Evolutionary conservation across 2,888 invertebrate species (phyloP).

Genomic region (Teleogryllus oceanicus): DNA sequence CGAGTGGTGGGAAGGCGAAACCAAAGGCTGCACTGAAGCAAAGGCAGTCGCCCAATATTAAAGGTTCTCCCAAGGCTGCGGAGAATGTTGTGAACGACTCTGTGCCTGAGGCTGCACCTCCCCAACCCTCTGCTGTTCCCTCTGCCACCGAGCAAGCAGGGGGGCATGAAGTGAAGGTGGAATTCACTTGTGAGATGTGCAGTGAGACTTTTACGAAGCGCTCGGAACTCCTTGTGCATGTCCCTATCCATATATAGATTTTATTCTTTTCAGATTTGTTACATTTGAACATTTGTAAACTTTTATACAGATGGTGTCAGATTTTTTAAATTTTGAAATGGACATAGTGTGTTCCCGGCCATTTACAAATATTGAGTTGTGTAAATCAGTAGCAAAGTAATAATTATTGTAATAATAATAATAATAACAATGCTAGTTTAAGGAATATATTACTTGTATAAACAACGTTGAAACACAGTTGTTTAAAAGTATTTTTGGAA

Average conservation of each 20-base stretch:
- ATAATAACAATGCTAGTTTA: neutral
- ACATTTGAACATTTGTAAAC: constrained; percentile 8
- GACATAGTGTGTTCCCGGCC: constrained; percentile 18
- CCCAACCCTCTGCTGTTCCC: neutral
- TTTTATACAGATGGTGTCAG: constrained; percentile 18
- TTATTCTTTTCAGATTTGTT: constrained; percentile 18
- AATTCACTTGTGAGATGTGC: constrained; percentile 81
- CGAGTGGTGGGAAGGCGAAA: constrained; percentile 37
- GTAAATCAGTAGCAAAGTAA: neutral
- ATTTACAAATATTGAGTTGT: neutral
- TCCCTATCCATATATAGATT: constrained; percentile 68
- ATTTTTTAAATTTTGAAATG: constrained; percentile 10
- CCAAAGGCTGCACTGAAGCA: constrained; percentile 23
- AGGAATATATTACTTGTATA: neutral
- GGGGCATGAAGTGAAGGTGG: constrained; percentile 31
- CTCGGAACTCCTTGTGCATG: constrained; percentile 70
- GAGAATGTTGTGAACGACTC: neutral
- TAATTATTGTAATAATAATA: neutral
- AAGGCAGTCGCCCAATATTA: constrained; percentile 33
- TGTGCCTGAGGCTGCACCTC: neutral
- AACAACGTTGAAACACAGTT: constrained; percentile 18
- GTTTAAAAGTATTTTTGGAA: constrained; percentile 4
- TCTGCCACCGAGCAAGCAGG: neutral
- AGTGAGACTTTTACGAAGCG: constrained; percentile 69
- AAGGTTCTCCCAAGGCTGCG: constrained; percentile 32